A percentile compares a stretch with the other conserved stretches of the same genome.
phyloP scores from a whole-genome alignment of 2,888 invertebrate genomes.

The Amphimallon solstitiale region DNA sequence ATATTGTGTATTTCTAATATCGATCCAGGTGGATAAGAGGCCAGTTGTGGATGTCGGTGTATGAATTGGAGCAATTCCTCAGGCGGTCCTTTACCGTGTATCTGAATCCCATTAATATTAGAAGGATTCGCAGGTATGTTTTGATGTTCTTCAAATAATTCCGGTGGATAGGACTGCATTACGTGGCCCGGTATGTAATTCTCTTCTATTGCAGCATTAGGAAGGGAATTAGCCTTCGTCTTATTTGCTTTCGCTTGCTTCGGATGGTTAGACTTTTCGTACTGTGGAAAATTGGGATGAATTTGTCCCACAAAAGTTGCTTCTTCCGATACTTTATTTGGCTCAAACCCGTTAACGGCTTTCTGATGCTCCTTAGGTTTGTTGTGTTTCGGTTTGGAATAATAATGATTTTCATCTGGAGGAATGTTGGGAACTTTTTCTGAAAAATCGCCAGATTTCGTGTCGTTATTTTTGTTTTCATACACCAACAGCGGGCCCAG shows the following conservation, averaged over 20 bases:
- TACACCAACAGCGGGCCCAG: conserved; percentile 59
- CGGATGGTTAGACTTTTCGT: conserved; percentile 1
- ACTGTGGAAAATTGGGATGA: not conserved
- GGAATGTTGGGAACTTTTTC: conserved; percentile 39
- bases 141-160: conserved; percentile 4
- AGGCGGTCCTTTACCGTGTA: conserved; percentile 56
- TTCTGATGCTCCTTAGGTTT: conserved; percentile 6
- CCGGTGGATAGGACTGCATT: conserved; percentile 26
- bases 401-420: conserved; percentile 48
- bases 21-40: conserved; percentile 61
- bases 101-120: conserved; percentile 45
- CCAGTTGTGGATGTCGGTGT: conserved; percentile 61
- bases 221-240: conserved; percentile 11
- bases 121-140: not conserved
- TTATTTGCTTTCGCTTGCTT: conserved; percentile 19
- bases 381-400: conserved; percentile 1
- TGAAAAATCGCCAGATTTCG: conserved; percentile 1
- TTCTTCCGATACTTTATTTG: not conserved
- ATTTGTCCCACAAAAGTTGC: not conserved
- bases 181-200: conserved; percentile 42
- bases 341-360: not conserved
- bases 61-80: conserved; percentile 60
- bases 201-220: conserved; percentile 25
- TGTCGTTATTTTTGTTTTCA: conserved; percentile 52
- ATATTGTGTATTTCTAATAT: conserved; percentile 60